Base-by-base conservation (phyloP, 2,888 invertebrate genomes). In the Erannis defoliaria region DNA sequence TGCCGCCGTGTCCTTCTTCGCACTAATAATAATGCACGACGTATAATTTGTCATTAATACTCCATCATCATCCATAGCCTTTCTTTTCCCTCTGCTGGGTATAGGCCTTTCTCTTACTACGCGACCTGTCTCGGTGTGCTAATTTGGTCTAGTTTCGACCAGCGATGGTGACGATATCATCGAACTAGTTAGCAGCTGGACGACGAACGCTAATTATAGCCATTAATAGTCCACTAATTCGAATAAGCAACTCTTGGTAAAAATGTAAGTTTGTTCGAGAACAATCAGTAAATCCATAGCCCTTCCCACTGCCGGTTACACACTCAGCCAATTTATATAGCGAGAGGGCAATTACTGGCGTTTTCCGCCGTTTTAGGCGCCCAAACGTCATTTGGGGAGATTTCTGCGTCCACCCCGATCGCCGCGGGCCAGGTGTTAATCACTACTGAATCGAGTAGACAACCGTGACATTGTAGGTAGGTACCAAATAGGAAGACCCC, bases 301-400 rank as follows among this genome's bases (percentile, higher is more conserved):
- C 81, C 85, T 80, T 80, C 85, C 84, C 80, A 81, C 81, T 82
- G 81, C 81, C 84, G 85, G 85, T 79, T 83, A 84, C 84, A 85
- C 85, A 86, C 88, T 88, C 86, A 83, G 87, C 85, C 88, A 89
- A 89, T 89, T 89, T 90, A 88, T 88, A 86, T 80, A 75, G 82
- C 85, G 85, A 84, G 88, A 82, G 84, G 88, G 88, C 87, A 86
- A 89, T 89, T 88, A 88, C 86, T 73, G 78, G 77, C 78, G 80
- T 81, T 86, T 86, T 85, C 82, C 86, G 83, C 80, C 86, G 79
- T 83, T 86, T 88, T 84, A 78, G 78, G 75, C 75, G 78, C 75
- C 79, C 81, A 85, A 89, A 89, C 82, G 85, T 88, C 85, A 85
- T 90, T 88, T 85, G 81, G 75, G 79, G 77, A 85, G 87, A 89